Conservation (phyloP, 2,113 vertebrate genomes). For the Scomber scombrus region DNA sequence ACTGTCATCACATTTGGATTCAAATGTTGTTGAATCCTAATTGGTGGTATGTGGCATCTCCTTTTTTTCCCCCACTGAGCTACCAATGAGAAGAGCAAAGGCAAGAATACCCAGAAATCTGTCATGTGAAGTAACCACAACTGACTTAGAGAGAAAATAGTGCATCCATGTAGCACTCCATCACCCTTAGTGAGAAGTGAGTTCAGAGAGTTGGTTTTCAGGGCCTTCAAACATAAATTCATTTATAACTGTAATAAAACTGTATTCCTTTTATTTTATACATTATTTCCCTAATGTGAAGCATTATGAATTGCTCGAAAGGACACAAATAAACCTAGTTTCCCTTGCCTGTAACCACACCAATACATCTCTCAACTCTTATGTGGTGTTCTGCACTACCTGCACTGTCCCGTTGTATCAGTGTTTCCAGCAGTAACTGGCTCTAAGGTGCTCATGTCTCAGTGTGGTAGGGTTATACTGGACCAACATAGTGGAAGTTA, state of each 20-base stretch:
- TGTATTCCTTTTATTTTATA: not conserved
- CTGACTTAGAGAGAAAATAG: not conserved
- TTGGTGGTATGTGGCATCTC: no score
- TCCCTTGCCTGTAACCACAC: not conserved
- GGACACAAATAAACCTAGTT: not conserved
- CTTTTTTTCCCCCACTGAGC: no score
- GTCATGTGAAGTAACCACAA: not conserved
- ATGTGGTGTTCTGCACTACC: not conserved
- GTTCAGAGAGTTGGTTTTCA: not conserved
- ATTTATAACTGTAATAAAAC: not conserved
- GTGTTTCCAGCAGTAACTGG: conserved; percentile 11
- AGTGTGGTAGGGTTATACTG: conserved; percentile 7
- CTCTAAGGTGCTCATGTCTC: conserved; percentile 22
- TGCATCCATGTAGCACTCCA: not conserved
- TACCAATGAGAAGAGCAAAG: no score
- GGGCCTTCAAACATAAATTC: no score
- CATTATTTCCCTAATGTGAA: not conserved
- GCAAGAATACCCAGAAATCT: no score
- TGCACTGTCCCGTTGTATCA: not conserved
- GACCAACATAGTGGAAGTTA: conserved; percentile 32
- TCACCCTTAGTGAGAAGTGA: not conserved
- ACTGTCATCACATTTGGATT: no score
- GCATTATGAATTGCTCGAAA: not conserved
- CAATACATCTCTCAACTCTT: not conserved
- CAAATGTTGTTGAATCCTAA: no score